Conservation (phyloP, 92 coral and sea anemone species). For the Palythoa heliodiscus region DNA sequence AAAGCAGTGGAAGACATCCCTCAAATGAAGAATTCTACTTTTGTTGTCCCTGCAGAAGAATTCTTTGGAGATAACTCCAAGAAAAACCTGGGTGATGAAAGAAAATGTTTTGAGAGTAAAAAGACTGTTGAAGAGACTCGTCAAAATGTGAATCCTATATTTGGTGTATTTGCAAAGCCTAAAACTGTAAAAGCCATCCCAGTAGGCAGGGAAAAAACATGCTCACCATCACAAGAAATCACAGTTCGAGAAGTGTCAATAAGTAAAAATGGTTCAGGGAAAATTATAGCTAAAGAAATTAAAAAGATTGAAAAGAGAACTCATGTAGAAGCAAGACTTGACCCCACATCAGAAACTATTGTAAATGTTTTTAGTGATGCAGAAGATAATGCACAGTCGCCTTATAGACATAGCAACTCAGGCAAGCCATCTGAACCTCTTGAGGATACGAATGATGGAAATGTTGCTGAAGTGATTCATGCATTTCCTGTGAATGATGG, state of each 20-base stretch:
- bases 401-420: slow-evolving; percentile 13
- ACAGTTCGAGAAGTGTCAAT: slow-evolving; percentile 31
- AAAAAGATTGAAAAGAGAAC: slow-evolving; percentile 24
- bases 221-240: slow-evolving; percentile 21
- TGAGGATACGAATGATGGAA: slow-evolving; percentile 33
- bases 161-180: slow-evolving; percentile 34
- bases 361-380: slow-evolving; percentile 31
- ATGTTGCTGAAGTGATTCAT: slow-evolving; percentile 37
- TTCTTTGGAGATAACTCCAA: background rate
- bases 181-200: slow-evolving; percentile 26
- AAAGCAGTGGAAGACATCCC: background rate
- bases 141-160: background rate
- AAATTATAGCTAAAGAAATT: slow-evolving; percentile 27
- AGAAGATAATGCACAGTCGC: slow-evolving; percentile 33
- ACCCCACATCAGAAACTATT: slow-evolving; percentile 38
- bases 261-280: background rate
- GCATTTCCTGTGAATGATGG: slow-evolving; percentile 70
- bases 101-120: background rate
- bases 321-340: slow-evolving; percentile 39
- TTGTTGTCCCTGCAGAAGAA: background rate
- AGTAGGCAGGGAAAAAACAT: slow-evolving; percentile 4
- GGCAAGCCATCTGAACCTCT: slow-evolving; percentile 18
- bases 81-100: background rate
- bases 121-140: background rate
- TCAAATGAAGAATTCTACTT: background rate